Base-by-base conservation (phyloP, 2,113 vertebrate genomes). In the Recurvirostra avosetta region DNA sequence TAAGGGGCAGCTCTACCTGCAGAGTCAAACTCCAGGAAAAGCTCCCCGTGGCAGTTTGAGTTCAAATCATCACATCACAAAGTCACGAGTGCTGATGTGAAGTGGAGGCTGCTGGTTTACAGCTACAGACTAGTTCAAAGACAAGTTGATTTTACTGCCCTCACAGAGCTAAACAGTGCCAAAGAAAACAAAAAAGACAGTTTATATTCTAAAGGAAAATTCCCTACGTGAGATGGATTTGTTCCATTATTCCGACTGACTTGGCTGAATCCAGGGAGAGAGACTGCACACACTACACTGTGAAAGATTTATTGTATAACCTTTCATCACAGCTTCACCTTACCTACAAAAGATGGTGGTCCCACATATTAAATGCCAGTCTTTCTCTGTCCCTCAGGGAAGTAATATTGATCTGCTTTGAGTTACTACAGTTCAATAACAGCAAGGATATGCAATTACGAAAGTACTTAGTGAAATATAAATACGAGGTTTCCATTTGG, bases 401-500 rank as follows among this genome's bases (percentile, higher is more conserved):
- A 86, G 23, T 7, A 84, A 80, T 56, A 92, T 30, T 82, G 72
- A 95, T 92, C 91, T 77, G 47, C 43, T 95, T 97, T 96, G 93
- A 95, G 53, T 87, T 86, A 58, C 71, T 82, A 30, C 59, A 50
- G 75, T 88, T 87, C 80, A 88, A 52, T 93, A 95, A 59, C 26
- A 88, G 55, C 47, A 75, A 77, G 72, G 45, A 58, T 56, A 88
- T 32, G 55, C 50, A 82, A 87, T 89, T 95, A 68, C 2, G 2
- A 62, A 90, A 89, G 78, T 81, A 86, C 79, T 74, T 80, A 34
- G 49, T 74, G 70, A 92, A 92, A 88, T 71, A 92, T 9, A 86
- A 93, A 88, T 18, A 53, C 5, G 41, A 34, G 6, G 10, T 85
- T 93, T 90, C 53, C 55, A 62, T 53, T 59, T 66, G 32, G 16